Percentiles rank a stretch among this genome's conserved stretches.
Conservation (phyloP, 2,888 invertebrate species). For the Leptinotarsa juncta region DNA sequence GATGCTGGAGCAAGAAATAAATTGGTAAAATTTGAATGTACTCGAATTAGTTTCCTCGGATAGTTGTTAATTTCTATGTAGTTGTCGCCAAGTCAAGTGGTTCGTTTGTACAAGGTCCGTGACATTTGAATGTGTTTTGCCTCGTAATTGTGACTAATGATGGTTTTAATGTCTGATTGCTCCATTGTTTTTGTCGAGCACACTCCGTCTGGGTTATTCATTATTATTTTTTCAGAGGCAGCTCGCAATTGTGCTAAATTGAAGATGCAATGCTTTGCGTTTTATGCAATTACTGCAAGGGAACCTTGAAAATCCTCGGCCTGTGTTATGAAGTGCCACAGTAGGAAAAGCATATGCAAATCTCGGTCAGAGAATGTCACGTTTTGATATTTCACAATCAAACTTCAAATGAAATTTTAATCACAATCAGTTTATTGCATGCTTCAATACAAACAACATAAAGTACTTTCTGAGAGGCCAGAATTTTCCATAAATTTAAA, state of each 20-base stretch:
- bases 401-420: too few relatives aligned
- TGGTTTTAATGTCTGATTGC: conserved; percentile 56
- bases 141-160: conserved; percentile 57
- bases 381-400: too few relatives aligned
- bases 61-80: conserved; percentile 33
- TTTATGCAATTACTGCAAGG: not conserved
- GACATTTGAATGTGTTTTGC: conserved; percentile 51
- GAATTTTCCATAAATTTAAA: too few relatives aligned
- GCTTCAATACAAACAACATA: too few relatives aligned
- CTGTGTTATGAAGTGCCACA: too few relatives aligned
- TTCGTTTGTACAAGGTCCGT: conserved; percentile 49
- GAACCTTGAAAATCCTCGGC: not conserved
- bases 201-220: conserved; percentile 45
- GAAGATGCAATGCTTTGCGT: conserved; percentile 6
- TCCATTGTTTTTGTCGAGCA: conserved; percentile 52
- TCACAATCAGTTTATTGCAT: too few relatives aligned
- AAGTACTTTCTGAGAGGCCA: too few relatives aligned
- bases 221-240: conserved; percentile 33
- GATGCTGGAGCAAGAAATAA: conserved; percentile 15
- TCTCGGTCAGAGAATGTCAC: too few relatives aligned
- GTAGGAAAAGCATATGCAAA: too few relatives aligned
- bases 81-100: conserved; percentile 41
- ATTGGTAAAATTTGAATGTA: conserved; percentile 37
- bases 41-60: conserved; percentile 5
- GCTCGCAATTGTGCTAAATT: conserved; percentile 2